phyloP scores from a whole-genome alignment of 2,888 invertebrate genomes.

The Penaeus monodon region DNA sequence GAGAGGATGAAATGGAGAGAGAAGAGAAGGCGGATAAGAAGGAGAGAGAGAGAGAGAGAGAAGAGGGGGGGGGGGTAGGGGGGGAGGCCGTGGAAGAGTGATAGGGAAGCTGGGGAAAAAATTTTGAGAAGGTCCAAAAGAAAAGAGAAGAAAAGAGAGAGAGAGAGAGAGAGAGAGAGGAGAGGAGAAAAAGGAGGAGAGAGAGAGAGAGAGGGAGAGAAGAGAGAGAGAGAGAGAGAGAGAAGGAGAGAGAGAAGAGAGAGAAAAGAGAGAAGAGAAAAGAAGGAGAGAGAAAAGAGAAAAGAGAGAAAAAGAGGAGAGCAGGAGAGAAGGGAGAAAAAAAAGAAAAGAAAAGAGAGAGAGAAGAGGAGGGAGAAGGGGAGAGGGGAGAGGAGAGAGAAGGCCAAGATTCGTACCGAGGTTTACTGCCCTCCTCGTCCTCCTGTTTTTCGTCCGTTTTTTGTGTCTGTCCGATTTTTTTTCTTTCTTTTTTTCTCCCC shows the following conservation, averaged over 20 bases:
- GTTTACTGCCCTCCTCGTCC: no score
- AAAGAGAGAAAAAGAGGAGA: not conserved
- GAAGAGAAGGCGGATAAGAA: not conserved
- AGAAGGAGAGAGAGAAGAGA: not conserved
- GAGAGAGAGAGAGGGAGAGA: not conserved
- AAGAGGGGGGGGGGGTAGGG: not conserved
- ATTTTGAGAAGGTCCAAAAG: not conserved
- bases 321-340: not conserved
- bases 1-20: not conserved
- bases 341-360: conserved; percentile 1
- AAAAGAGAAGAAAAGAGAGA: no score
- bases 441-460: no score
- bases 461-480: no score
- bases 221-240: no score
- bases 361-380: not conserved
- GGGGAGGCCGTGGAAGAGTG: not conserved
- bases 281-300: not conserved
- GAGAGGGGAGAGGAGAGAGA: not conserved
- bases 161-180: no score
- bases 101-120: not conserved
- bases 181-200: not conserved
- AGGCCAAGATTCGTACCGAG: no score
- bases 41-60: conserved; percentile 5
- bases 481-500: no score
- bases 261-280: not conserved